phyloP scores from a whole-genome alignment of 2,888 invertebrate species.

The Idaea dimidiata region DNA sequence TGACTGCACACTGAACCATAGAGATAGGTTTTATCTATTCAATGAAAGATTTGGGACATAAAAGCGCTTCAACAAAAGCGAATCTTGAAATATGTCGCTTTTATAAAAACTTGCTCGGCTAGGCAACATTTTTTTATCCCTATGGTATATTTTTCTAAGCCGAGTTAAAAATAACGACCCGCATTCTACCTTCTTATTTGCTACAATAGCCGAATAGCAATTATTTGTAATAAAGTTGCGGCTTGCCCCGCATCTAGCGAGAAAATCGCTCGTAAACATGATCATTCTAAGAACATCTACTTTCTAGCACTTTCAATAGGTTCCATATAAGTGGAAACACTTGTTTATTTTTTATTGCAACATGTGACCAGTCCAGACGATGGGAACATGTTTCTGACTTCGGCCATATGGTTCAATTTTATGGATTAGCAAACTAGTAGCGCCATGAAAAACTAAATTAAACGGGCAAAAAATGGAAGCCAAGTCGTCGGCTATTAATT shows the following conservation, averaged over 20 bases:
- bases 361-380: conserved; percentile 58
- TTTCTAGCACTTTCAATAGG: conserved; percentile 41
- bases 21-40: conserved; percentile 67
- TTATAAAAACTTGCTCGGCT: conserved; percentile 46
- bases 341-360: conserved; percentile 43
- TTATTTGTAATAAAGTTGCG: conserved; percentile 75
- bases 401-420: conserved; percentile 58
- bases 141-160: conserved; percentile 39
- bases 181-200: conserved; percentile 61
- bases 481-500: conserved; percentile 65
- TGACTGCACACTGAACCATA: conserved; percentile 71
- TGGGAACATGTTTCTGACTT: conserved; percentile 30
- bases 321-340: conserved; percentile 57
- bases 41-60: conserved; percentile 70
- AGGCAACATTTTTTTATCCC: conserved; percentile 51
- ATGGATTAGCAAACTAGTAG: conserved; percentile 53
- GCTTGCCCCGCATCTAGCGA: conserved; percentile 68
- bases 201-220: conserved; percentile 59
- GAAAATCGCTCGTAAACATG: conserved; percentile 70
- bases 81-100: conserved; percentile 65
- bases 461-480: conserved; percentile 55
- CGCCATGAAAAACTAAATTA: conserved; percentile 58
- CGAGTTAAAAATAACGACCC: conserved; percentile 54
- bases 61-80: conserved; percentile 62
- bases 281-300: conserved; percentile 63